These are phyloP conservation scores for Thryonomys swinderianus DNA, from an alignment of 2,113 vertebrate genomes.

Conservation along the genomic window DNA sequence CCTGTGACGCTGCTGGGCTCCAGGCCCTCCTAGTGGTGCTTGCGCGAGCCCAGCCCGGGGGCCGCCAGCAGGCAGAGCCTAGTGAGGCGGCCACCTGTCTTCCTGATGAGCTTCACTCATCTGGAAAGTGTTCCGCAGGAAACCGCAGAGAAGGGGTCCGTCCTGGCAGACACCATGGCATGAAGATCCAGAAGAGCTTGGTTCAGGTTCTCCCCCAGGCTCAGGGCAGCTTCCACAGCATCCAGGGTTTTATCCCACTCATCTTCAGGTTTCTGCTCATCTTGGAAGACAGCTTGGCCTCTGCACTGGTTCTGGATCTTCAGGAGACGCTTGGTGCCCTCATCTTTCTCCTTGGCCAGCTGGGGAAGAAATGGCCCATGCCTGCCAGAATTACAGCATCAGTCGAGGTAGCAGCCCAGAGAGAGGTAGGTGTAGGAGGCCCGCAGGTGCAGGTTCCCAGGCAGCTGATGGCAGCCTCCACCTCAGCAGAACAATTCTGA, in stretches of 20 bases:
- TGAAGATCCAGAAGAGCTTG: not conserved
- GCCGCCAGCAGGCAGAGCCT: not conserved
- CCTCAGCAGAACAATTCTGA: rapidly evolving
- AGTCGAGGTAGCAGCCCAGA: not conserved
- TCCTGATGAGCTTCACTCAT: not conserved
- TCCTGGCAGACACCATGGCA: not conserved
- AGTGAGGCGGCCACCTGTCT: not conserved
- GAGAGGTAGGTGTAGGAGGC: not conserved
- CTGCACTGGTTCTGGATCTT: not conserved
- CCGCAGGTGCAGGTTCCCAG: not conserved
- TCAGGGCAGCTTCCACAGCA: not conserved
- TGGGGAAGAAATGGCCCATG: not conserved
- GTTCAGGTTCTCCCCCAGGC: not conserved
- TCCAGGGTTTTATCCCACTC: too few relatives aligned
- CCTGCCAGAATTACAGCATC: too few relatives aligned
- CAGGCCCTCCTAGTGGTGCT: too few relatives aligned
- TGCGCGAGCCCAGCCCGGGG: not conserved
- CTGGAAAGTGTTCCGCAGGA: not conserved
- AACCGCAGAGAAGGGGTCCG: not conserved
- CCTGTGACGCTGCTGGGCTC: rapidly evolving
- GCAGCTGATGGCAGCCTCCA: too few relatives aligned
- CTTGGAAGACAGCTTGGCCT: not conserved
- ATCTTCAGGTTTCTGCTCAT: not conserved
- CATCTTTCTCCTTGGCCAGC: not conserved
- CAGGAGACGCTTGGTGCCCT: not conserved